Evolutionary conservation across 2,888 invertebrate species (phyloP).

Genomic region (Drosophila aldrichi): DNA sequence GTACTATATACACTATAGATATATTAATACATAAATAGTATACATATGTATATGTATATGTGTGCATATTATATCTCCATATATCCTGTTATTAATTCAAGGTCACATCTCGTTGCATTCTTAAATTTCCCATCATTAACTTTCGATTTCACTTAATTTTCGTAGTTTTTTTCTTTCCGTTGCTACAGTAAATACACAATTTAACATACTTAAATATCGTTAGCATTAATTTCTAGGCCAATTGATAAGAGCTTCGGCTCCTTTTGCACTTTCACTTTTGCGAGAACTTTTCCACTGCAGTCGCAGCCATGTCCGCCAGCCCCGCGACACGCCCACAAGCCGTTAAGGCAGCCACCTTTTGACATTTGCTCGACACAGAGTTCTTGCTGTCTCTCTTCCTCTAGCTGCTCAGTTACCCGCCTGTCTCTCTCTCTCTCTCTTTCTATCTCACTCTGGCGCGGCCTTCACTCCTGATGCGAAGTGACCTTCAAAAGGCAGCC

Average conservation of each 20-base stretch:
- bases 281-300: constrained; percentile 23
- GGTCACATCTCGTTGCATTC: constrained; percentile 3
- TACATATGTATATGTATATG: too few relatives aligned
- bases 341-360: constrained; percentile 1
- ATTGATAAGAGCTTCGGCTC: constrained; percentile 3
- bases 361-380: constrained; percentile 10
- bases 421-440: constrained; percentile 3
- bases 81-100: neutral
- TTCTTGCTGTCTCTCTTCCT: neutral
- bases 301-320: neutral
- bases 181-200: neutral
- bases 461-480: constrained; percentile 65
- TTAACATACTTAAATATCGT: neutral
- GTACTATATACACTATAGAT: too few relatives aligned
- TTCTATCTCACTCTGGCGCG: constrained; percentile 21
- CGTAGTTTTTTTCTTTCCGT: neutral
- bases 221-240: constrained; percentile 1
- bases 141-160: neutral
- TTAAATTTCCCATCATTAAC: neutral
- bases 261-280: constrained; percentile 16
- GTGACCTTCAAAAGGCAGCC: constrained; percentile 73
- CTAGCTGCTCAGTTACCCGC: constrained; percentile 14
- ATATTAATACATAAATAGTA: too few relatives aligned
- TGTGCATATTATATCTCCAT: too few relatives aligned
- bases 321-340: neutral